Percentiles rank a stretch among this genome's conserved stretches.
Conservation (phyloP, 2,888 invertebrate species). For the Epiperipatus broadwayi region DNA sequence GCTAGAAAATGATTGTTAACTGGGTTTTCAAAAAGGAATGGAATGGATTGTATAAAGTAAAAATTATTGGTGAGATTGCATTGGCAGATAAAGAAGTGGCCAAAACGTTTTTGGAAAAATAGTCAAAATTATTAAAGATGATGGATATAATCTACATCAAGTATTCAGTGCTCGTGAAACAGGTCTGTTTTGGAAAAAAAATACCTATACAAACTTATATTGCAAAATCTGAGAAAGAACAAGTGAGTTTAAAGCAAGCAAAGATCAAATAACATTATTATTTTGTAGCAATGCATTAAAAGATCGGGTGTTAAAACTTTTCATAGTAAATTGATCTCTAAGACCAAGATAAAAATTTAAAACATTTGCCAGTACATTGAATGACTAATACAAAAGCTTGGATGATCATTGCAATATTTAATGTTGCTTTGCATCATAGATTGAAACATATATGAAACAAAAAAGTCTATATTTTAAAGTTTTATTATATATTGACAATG, state of each 20-base stretch:
- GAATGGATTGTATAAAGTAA: conserved; percentile 10
- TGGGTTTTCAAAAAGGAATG: conserved; percentile 11
- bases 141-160: conserved; percentile 1
- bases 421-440: conserved; percentile 10
- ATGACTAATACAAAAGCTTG: conserved; percentile 13
- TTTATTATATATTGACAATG: conserved; percentile 15
- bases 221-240: conserved; percentile 12
- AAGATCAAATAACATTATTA: conserved; percentile 12
- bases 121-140: conserved; percentile 13
- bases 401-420: conserved; percentile 10
- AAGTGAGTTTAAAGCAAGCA: conserved; percentile 14
- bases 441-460: conserved; percentile 12
- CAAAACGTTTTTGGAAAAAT: too few relatives aligned
- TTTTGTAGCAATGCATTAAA: conserved; percentile 13
- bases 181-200: conserved; percentile 7
- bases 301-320: conserved; percentile 11
- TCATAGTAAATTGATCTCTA: conserved; percentile 10
- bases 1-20: conserved; percentile 12
- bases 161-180: conserved; percentile 5
- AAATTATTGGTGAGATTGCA: conserved; percentile 11
- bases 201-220: conserved; percentile 6
- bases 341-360: conserved; percentile 8
- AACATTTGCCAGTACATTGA: conserved; percentile 5
- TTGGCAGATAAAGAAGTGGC: too few relatives aligned
- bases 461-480: conserved; percentile 12